Evolutionary conservation across 2,888 invertebrate genomes (phyloP).

Genomic region (Stenotaenia linearis): DNA sequence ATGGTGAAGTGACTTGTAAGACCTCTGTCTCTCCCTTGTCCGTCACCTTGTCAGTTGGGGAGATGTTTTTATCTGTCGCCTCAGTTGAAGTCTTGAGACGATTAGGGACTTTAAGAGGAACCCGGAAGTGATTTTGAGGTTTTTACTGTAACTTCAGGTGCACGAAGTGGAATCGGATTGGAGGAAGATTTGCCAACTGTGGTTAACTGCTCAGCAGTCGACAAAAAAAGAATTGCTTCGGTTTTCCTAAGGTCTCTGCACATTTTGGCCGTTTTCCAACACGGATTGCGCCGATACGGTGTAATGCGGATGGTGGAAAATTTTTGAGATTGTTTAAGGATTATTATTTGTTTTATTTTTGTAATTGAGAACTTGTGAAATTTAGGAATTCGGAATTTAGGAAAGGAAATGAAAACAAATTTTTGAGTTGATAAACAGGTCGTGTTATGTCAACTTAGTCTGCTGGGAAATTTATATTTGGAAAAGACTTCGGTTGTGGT

Average conservation of each 20-base stretch:
- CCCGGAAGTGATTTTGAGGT: background rate
- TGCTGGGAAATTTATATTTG: too few species aligned
- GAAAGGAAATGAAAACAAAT: background rate
- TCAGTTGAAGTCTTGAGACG: background rate
- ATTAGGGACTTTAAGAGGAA: background rate
- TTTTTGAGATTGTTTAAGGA: background rate
- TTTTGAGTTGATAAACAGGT: background rate
- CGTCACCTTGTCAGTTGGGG: background rate
- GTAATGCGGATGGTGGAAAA: too few species aligned
- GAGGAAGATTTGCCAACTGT: background rate
- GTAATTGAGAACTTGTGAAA: background rate
- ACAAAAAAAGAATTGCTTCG: too few species aligned
- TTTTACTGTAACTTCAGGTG: background rate
- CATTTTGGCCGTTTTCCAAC: background rate
- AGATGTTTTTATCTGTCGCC: background rate
- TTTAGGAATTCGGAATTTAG: background rate
- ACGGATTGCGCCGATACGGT: too few species aligned
- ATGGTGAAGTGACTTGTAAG: background rate
- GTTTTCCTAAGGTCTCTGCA: background rate
- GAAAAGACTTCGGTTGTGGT: background rate
- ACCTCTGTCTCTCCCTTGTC: background rate
- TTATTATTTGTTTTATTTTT: background rate
- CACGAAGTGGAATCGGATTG: background rate
- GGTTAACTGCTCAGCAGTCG: too few species aligned
- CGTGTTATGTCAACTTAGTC: too few species aligned